These are phyloP conservation scores for Scleropages formosus DNA, from an alignment of 2,797 vertebrate genomes.

Conservation along the genomic window DNA sequence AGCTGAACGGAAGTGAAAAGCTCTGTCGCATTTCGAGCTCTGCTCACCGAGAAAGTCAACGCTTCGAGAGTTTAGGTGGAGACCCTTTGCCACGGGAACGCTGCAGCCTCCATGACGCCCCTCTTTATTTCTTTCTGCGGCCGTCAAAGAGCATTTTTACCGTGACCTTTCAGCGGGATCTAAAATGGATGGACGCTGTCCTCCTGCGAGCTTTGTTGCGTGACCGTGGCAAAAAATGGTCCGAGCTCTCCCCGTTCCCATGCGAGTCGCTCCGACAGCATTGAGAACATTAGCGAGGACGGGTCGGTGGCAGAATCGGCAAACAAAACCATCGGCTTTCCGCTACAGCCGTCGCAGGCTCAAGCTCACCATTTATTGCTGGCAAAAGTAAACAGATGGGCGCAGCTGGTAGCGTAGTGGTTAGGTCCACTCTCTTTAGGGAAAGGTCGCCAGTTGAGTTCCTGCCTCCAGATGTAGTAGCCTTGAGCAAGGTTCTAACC, in stretches of 20 bases:
- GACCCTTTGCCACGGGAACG: neutral
- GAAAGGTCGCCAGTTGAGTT: too few relatives aligned
- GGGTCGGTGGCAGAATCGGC: neutral
- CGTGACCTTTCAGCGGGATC: neutral
- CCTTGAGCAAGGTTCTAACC: too few relatives aligned
- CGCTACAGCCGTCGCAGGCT: neutral
- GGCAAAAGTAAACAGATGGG: too few relatives aligned
- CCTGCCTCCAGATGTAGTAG: too few relatives aligned
- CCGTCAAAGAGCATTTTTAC: neutral
- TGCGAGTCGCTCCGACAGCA: neutral
- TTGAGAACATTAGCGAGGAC: neutral
- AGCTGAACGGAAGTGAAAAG: too few relatives aligned
- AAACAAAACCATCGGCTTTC: neutral
- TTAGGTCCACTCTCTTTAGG: too few relatives aligned
- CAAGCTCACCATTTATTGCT: neutral
- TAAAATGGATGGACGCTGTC: neutral
- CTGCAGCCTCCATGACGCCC: neutral
- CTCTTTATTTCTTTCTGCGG: neutral
- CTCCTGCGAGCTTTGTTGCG: neutral
- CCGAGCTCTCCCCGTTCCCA: neutral
- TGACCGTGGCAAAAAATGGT: neutral
- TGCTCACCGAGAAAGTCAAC: too few relatives aligned
- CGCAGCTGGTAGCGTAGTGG: too few relatives aligned
- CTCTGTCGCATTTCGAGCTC: too few relatives aligned
- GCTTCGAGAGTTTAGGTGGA: neutral